phyloP scores from a whole-genome alignment of 2,888 invertebrate genomes.

The Sympetrum striolatum region DNA sequence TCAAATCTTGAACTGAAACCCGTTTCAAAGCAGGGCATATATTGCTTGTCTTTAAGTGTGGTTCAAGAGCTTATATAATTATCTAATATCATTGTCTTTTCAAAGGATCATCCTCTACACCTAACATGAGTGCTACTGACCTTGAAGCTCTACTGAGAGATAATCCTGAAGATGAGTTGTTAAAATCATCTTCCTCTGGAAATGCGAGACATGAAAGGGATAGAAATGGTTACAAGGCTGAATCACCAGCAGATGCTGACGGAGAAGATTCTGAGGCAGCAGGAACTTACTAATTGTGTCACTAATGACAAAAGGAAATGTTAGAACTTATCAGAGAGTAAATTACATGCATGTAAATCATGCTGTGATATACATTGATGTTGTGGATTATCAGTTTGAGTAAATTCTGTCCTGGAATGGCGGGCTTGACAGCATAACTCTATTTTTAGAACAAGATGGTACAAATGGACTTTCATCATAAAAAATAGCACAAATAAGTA shows the following conservation, averaged over 20 bases:
- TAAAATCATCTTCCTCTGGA: neutral
- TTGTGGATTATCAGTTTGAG: no score
- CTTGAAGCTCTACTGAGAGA: conserved; percentile 53
- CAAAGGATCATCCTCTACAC: conserved; percentile 55
- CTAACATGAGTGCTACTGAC: conserved; percentile 55
- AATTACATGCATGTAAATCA: neutral
- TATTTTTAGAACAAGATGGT: no score
- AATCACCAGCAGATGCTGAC: conserved; percentile 15
- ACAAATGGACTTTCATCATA: no score
- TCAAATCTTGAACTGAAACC: no score
- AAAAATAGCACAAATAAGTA: no score
- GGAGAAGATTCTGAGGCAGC: conserved; percentile 1
- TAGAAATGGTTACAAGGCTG: neutral
- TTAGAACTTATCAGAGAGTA: no score
- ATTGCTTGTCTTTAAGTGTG: no score
- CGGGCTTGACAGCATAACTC: no score
- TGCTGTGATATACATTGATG: neutral
- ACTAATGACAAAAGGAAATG: no score
- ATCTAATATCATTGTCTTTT: neutral
- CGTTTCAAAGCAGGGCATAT: no score
- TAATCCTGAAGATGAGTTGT: conserved; percentile 60
- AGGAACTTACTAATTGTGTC: neutral
- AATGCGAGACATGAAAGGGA: neutral
- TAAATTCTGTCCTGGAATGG: no score
- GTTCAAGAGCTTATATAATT: neutral